Percentiles rank a stretch among this genome's conserved stretches.
Evolutionary conservation across 2,113 vertebrate genomes (phyloP).

Genomic region (Cyrtonyx montezumae): DNA sequence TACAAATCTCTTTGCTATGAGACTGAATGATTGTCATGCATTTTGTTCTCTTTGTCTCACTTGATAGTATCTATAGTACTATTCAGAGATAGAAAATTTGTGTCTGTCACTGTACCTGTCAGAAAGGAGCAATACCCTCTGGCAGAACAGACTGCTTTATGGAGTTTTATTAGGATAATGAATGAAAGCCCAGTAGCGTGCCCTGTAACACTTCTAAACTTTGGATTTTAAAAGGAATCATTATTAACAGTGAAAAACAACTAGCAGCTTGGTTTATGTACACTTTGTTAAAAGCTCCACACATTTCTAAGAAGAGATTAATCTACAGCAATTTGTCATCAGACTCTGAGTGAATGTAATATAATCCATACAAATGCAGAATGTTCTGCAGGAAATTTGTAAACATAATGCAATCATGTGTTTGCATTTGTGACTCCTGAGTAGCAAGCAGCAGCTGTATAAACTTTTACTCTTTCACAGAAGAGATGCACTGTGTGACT

Average conservation of each 20-base stretch:
- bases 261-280: constrained; percentile 44
- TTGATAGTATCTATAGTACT: constrained; percentile 81
- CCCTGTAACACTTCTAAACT: constrained; percentile 79
- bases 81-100: constrained; percentile 72
- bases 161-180: constrained; percentile 85
- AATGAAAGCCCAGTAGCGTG: constrained; percentile 83
- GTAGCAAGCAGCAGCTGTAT: constrained; percentile 60
- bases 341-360: constrained; percentile 9
- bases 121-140: constrained; percentile 73
- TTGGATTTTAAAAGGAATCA: constrained; percentile 81
- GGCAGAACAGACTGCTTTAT: constrained; percentile 77
- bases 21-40: constrained; percentile 83
- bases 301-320: constrained; percentile 40
- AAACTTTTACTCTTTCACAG: constrained; percentile 45
- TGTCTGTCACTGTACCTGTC: constrained; percentile 78
- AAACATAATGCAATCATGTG: constrained; percentile 37
- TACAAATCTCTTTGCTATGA: constrained; percentile 83
- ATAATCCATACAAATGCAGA: constrained; percentile 1
- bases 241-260: constrained; percentile 82
- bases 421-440: constrained; percentile 44
- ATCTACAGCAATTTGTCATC: constrained; percentile 52
- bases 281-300: constrained; percentile 52
- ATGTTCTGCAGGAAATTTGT: constrained; percentile 46
- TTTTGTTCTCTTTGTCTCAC: constrained; percentile 79
- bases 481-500: background rate